Evolutionary conservation across 2,888 invertebrate genomes (phyloP), one percentile per base, ranked within the genome.

Genomic region (Ellobium chinense): DNA sequence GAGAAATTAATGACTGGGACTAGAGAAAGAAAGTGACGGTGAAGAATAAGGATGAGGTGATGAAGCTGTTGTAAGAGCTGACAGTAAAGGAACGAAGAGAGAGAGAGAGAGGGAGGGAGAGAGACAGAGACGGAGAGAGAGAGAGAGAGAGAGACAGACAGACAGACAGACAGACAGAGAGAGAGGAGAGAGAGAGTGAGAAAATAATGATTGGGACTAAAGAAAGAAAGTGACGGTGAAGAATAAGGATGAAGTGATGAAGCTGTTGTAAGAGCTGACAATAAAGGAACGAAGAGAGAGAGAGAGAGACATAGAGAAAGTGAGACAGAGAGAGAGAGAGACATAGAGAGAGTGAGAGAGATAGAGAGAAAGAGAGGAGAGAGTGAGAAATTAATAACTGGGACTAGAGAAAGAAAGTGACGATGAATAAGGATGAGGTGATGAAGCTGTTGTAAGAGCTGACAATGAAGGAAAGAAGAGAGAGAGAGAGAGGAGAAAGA

Each of bases 281-380:
- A n/a, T n/a, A n/a, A n/a, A n/a, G n/a, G n/a, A n/a, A n/a, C n/a
- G n/a, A n/a, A n/a, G n/a, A n/a, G n/a, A 73, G 58, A 60, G 60
- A 60, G 58, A 34, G 34, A 65, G 7, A 31, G 65, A 65, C 4
- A 65, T 18, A 65, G 18, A 65, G 65, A 27, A 4, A 37, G 39
- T 9, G 2, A 36, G 54, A 56, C 12, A 72, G 18, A 56, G 27
- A 72, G 29, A 46, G n/a, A 72, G 69, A 54, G 54, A 27, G 54
- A 34, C 39, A 68, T 34, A 56, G n/a, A 36, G 60, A 68, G 9
- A 58, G 68, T 58, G 1, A 63, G 75, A 75, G 39, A 75, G 46
- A 75, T 37, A 75, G 65, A 76, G 39, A 76, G 75, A 65, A 29
- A 76, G 65, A 65, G 27, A 63, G 62, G 74, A 56, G n/a, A 36